Conservation (phyloP, 2,797 vertebrate genomes). For the Bradypodion pumilum region DNA sequence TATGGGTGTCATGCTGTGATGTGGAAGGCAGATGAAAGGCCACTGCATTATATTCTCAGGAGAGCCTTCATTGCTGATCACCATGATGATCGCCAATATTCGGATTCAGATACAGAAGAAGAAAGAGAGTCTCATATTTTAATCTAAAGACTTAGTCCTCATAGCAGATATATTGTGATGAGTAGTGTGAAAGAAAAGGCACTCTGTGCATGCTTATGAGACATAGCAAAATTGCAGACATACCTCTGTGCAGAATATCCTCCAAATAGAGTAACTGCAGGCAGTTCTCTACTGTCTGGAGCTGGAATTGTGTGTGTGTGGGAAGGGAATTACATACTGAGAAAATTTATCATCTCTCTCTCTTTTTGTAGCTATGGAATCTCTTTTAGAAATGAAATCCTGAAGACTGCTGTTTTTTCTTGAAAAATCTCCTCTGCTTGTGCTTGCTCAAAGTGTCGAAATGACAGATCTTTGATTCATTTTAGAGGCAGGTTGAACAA, state of each 20-base stretch:
- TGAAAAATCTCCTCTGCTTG: not conserved
- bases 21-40: too few species aligned
- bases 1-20: too few species aligned
- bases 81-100: too few species aligned
- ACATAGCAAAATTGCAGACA: not conserved
- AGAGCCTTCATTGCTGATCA: too few species aligned
- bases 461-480: constrained; percentile 1
- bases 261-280: not conserved
- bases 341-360: not conserved
- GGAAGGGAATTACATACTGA: not conserved
- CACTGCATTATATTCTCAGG: too few species aligned
- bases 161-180: not conserved
- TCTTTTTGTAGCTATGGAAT: not conserved
- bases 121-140: not conserved
- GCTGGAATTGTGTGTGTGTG: not conserved
- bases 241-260: not conserved
- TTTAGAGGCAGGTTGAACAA: not conserved
- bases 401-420: not conserved
- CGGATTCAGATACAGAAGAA: too few species aligned
- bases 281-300: too few species aligned
- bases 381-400: constrained; percentile 4
- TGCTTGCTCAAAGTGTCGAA: not conserved
- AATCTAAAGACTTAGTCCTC: too few species aligned
- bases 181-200: not conserved
- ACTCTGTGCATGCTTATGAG: not conserved